Conservation (phyloP, 2,113 vertebrate genomes). For the Neotoma lepida region DNA sequence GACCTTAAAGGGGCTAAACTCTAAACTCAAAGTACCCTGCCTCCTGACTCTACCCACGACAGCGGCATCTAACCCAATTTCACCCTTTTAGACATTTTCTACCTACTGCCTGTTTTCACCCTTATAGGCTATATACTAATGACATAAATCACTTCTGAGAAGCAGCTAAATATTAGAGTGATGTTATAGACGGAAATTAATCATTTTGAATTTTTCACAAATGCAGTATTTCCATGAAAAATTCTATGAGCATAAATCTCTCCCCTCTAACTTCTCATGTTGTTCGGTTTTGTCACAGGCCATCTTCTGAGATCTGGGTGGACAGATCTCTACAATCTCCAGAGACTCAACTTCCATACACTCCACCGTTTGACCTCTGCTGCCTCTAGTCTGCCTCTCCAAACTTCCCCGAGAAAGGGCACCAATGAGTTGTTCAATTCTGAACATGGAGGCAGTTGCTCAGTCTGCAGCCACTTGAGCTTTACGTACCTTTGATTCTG, state of each 20-base stretch:
- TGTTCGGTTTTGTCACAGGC: background rate
- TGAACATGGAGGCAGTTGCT: background rate
- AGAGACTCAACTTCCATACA: background rate
- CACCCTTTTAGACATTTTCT: background rate
- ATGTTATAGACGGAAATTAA: background rate
- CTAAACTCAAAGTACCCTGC: background rate
- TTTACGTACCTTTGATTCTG: background rate
- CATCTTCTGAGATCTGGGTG: background rate
- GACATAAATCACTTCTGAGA: background rate
- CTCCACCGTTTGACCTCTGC: background rate
- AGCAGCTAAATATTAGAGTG: background rate
- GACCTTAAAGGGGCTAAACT: background rate
- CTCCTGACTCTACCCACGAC: background rate
- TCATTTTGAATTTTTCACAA: background rate
- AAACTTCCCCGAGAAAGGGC: background rate
- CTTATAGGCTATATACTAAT: background rate
- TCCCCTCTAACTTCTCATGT: background rate
- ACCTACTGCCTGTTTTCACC: background rate
- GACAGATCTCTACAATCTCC: background rate
- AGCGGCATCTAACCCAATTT: background rate
- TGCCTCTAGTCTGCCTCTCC: background rate
- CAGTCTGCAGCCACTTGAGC: background rate
- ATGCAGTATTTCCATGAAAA: background rate
- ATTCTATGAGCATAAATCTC: background rate
- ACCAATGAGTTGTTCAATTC: background rate